A percentile compares a stretch with the other conserved stretches of the same genome.
Evolutionary conservation across 2,797 vertebrate species (phyloP).

Genomic region (Sebastes reedi): DNA sequence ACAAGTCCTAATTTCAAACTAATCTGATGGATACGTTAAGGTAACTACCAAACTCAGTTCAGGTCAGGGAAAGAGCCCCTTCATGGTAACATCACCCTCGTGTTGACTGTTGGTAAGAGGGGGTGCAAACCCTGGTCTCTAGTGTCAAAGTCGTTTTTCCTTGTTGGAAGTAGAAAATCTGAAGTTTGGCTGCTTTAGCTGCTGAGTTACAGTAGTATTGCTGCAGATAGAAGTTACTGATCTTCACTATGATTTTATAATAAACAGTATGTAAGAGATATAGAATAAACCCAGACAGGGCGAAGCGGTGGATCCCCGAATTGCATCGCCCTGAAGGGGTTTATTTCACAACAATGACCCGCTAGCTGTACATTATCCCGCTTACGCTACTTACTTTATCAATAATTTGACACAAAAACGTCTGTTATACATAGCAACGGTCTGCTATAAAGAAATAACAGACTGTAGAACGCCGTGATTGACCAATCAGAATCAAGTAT

Average conservation of each 20-base stretch:
- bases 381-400: too few relatives aligned
- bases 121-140: not conserved
- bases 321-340: too few relatives aligned
- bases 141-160: not conserved
- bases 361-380: too few relatives aligned
- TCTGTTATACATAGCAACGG: too few relatives aligned
- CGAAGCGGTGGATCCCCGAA: rapidly evolving
- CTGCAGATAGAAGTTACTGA: not conserved
- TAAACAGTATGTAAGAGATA: not conserved
- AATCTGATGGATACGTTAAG: not conserved
- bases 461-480: too few relatives aligned
- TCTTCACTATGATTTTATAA: not conserved
- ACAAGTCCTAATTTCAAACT: not conserved
- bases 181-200: too few relatives aligned
- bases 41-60: not conserved
- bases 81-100: not conserved
- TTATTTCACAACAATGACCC: too few relatives aligned
- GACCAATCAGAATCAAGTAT: too few relatives aligned
- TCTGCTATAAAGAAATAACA: too few relatives aligned
- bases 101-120: not conserved
- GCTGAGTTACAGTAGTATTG: too few relatives aligned
- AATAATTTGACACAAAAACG: too few relatives aligned
- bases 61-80: not conserved
- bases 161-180: not conserved
- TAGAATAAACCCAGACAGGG: too few relatives aligned